Conservation (phyloP, 30 jellyfish, hydroid and myxozoan species). For the Pelagia noctiluca region DNA sequence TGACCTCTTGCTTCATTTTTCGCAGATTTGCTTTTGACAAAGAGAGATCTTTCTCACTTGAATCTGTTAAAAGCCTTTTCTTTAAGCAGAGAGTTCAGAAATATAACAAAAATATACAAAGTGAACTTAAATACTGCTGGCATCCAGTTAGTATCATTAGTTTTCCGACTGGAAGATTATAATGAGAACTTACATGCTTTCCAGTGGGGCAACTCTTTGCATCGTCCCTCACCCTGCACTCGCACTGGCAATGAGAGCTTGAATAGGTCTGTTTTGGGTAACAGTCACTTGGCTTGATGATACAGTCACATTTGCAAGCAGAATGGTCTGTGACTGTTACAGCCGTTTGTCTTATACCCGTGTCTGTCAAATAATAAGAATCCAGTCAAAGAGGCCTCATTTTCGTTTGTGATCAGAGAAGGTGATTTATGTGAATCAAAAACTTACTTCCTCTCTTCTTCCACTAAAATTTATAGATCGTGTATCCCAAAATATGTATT, state of each 20-base stretch:
- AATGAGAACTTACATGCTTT: constrained; percentile 37
- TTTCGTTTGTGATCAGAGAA: no score
- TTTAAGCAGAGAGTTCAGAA: no score
- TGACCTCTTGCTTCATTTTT: no score
- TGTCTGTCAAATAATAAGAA: neutral
- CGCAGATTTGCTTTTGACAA: no score
- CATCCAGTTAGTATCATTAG: neutral
- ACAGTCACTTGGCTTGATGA: constrained; percentile 69
- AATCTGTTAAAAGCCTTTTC: no score
- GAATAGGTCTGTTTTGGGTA: constrained; percentile 69
- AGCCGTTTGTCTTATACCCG: neutral
- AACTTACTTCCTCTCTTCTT: no score
- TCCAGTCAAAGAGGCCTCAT: neutral
- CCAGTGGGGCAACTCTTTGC: constrained; percentile 56
- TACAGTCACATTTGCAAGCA: constrained; percentile 69
- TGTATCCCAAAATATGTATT: no score
- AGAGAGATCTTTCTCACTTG: no score
- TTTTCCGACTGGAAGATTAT: neutral
- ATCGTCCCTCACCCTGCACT: constrained; percentile 38
- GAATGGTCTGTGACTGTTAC: constrained; percentile 14
- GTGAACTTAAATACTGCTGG: neutral
- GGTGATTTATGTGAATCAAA: no score
- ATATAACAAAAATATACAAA: no score
- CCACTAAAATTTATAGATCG: no score
- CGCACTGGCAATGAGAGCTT: constrained; percentile 48